Evolutionary conservation across 2,888 invertebrate genomes (phyloP), one percentile per base, ranked within the genome.

Genomic region (Xestia sexstrigata): DNA sequence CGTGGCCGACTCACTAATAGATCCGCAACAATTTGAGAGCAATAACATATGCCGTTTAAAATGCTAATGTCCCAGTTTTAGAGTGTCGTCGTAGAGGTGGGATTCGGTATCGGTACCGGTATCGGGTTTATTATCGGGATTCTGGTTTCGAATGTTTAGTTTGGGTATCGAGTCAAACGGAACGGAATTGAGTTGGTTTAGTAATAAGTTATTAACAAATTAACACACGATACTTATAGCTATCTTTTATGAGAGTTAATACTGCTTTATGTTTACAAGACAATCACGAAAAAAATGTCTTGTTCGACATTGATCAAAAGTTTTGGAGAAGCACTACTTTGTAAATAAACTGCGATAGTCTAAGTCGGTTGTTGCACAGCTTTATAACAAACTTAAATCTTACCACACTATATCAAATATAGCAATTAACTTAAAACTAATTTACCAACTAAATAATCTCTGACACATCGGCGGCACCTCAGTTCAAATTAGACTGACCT

Each of bases 11-110:
- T 45, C 74, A 70, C 85, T 89, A 89, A 88, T 84, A 88, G 87
- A 82, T 79, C 82, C 84, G 81, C 81, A 87, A 87, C 85, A 83
- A 91, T 87, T 90, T 86, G 81, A 82, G 74, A 76, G 76, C 80
- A 87, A 84, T 88, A 91, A 89, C 89, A 89, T 86, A 88, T 87
- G 88, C 84, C 86, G 86, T 89, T 91, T 92, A 88, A 91, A 90
- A 92, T 93, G 93, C 89, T 90, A 93, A 92, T 91, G 81, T 75
- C 72, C 83, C 77, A 86, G 87, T 89, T 87, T 67, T 78, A 78
- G 85, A 72, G 70, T 63, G 15, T 20, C 60, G 42, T 84, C 52
- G 35, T 84, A 87, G 83, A 67, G 81, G 79, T 62, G 78, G 26
- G 79, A 74, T 30, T 42, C 17, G 35, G 65, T 72, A 70, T 63